Evolutionary conservation across 2,888 invertebrate genomes (phyloP).

Genomic region (Polydrusus cervinus): DNA sequence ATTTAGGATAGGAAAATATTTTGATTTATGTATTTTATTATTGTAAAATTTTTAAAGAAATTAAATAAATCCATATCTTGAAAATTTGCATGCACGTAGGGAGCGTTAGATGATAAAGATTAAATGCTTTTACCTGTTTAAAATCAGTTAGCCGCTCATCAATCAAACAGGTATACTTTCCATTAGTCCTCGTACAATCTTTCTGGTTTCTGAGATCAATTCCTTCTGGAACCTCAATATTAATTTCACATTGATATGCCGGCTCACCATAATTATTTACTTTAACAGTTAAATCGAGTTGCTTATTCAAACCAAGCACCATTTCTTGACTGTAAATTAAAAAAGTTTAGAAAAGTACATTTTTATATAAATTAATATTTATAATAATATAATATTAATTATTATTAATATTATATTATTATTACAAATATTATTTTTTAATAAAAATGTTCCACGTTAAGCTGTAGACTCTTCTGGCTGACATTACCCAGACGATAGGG

Average conservation of each 20-base stretch:
- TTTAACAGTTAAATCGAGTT: conserved; percentile 50
- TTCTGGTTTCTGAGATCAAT: conserved; percentile 53
- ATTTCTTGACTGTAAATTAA: conserved; percentile 52
- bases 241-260: conserved; percentile 57
- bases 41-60: too few relatives aligned
- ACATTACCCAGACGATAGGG: too few relatives aligned
- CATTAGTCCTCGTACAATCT: conserved; percentile 52
- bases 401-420: too few relatives aligned
- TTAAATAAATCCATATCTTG: too few relatives aligned
- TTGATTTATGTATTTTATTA: too few relatives aligned
- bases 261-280: conserved; percentile 58
- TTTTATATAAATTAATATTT: not conserved
- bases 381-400: too few relatives aligned
- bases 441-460: too few relatives aligned
- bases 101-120: too few relatives aligned
- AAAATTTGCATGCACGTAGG: too few relatives aligned
- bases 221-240: conserved; percentile 48
- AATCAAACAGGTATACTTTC: conserved; percentile 55
- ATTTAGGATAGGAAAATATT: too few relatives aligned
- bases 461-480: too few relatives aligned
- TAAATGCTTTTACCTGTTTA: conserved; percentile 56
- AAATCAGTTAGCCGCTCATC: conserved; percentile 42
- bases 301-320: conserved; percentile 54
- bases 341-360: not conserved
- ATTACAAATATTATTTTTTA: too few relatives aligned